These are phyloP conservation scores for Cantharis flavilabris DNA, from an alignment of 2,888 invertebrate genomes.

Conservation along the genomic window DNA sequence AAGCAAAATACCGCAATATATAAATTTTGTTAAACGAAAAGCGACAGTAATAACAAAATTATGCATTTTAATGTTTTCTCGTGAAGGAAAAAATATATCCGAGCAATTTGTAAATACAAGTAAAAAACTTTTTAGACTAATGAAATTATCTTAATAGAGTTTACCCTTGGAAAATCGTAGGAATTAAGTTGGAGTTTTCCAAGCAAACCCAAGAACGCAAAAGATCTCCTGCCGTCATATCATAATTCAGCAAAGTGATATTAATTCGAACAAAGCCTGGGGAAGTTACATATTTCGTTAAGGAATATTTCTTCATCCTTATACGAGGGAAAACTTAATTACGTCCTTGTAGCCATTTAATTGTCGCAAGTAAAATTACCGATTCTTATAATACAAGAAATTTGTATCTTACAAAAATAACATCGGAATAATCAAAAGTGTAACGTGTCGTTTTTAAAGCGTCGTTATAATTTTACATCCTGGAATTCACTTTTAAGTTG, in stretches of 20 bases:
- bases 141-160: constrained; percentile 23
- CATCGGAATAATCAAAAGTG: background rate
- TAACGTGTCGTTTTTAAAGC: background rate
- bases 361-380: constrained; percentile 27
- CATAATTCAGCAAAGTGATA: constrained; percentile 26
- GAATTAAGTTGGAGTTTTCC: constrained; percentile 7
- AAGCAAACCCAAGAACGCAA: background rate
- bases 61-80: background rate
- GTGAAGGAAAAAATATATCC: constrained; percentile 16
- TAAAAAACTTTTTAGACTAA: constrained; percentile 22
- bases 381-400: background rate
- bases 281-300: constrained; percentile 25
- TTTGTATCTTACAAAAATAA: background rate
- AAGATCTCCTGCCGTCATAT: constrained; percentile 18
- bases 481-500: constrained; percentile 12
- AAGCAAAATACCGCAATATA: constrained; percentile 11
- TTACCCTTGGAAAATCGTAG: constrained; percentile 19
- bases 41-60: constrained; percentile 16
- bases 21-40: constrained; percentile 12
- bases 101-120: constrained; percentile 8
- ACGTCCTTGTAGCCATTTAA: constrained; percentile 25
- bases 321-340: constrained; percentile 28
- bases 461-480: background rate
- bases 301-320: constrained; percentile 23
- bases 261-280: constrained; percentile 28